These are phyloP conservation scores for Halcyon badia DNA, from an alignment of 2,797 vertebrate species.

Conservation along the genomic window DNA sequence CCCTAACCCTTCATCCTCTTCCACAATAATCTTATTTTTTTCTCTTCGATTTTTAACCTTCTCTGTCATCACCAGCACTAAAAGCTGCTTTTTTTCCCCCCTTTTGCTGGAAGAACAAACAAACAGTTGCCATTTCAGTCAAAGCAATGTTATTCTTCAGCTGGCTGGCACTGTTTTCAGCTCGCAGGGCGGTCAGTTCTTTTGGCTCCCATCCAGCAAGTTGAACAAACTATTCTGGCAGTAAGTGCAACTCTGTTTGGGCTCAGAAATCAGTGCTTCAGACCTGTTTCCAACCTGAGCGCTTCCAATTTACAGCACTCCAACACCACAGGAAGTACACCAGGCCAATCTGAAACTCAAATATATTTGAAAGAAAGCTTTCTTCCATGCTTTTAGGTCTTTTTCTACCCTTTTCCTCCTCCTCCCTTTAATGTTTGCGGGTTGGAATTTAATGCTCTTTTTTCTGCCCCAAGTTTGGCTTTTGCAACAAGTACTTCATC, in stretches of 20 bases:
- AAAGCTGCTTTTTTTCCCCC: background rate
- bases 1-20: constrained; percentile 19
- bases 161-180: constrained; percentile 61
- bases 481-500: background rate
- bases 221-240: constrained; percentile 51
- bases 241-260: constrained; percentile 8
- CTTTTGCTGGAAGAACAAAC: constrained; percentile 64
- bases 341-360: constrained; percentile 14
- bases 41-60: constrained; percentile 33
- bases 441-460: constrained; percentile 9
- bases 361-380: constrained; percentile 38
- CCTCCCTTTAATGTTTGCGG: background rate
- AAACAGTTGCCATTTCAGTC: constrained; percentile 69
- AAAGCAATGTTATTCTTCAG: constrained; percentile 64
- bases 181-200: constrained; percentile 46
- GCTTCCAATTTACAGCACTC: constrained; percentile 31
- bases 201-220: constrained; percentile 51
- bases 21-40: background rate
- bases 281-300: constrained; percentile 44
- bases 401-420: constrained; percentile 13
- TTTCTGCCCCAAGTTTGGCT: constrained; percentile 3
- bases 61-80: constrained; percentile 52
- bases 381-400: background rate
- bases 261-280: background rate
- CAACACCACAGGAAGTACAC: background rate